Evolutionary conservation across 2,797 vertebrate species (phyloP).

Genomic region (Sebastiscus albofasciatus): DNA sequence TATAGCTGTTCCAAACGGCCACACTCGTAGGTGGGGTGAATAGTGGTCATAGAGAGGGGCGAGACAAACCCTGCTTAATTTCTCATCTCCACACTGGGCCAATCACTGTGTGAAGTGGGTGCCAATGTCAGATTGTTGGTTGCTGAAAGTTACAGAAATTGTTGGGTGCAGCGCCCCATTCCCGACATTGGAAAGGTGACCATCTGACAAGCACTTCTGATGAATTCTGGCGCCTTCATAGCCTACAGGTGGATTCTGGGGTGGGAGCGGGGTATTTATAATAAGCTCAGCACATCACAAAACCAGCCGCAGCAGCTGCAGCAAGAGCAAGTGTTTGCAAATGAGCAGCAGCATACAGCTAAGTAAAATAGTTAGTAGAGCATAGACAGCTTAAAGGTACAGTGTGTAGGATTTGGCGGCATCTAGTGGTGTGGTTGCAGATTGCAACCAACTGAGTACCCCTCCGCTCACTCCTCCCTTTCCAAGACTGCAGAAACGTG

Average conservation of each 20-base stretch:
- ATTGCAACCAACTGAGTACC: no score
- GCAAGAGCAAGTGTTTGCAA: not conserved
- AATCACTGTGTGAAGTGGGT: not conserved
- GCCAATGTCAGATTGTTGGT: not conserved
- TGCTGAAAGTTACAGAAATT: not conserved
- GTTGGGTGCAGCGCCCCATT: not conserved
- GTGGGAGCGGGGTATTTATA: not conserved
- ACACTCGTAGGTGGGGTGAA: not conserved
- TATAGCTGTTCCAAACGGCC: not conserved
- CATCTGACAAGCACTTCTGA: not conserved
- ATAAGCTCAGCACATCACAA: not conserved
- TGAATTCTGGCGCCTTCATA: not conserved
- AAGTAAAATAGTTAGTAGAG: not conserved
- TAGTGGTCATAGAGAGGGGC: not conserved
- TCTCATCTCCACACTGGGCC: not conserved
- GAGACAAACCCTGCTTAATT: not conserved
- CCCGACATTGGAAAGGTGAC: not conserved
- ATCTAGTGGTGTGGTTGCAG: no score
- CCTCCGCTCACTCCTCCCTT: rapidly evolving
- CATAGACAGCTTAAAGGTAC: not conserved
- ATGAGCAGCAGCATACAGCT: not conserved
- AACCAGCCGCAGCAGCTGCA: not conserved
- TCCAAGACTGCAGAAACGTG: no score
- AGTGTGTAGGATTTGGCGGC: no score
- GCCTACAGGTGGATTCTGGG: not conserved